Evolutionary conservation across 2,113 vertebrate genomes (phyloP).

Genomic region (Jacana jacana): DNA sequence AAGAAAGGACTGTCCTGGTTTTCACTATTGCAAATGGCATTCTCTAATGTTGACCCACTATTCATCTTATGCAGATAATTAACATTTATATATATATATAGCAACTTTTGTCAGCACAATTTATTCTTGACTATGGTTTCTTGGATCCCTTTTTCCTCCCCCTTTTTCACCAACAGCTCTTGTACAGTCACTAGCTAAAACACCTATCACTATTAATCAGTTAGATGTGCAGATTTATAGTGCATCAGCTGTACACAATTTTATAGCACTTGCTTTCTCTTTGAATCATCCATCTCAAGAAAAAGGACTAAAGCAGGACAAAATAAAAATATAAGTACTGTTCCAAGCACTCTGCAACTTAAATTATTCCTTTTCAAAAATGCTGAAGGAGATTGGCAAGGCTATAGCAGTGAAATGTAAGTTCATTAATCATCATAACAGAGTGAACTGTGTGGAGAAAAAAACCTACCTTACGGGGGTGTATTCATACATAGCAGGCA

Average conservation of each 20-base stretch:
- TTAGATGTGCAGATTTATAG: constrained; percentile 45
- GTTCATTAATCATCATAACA: not conserved
- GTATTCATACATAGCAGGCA: not conserved
- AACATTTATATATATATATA: not conserved
- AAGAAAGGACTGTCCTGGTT: constrained; percentile 3
- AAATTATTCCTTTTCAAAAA: constrained; percentile 35
- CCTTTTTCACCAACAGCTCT: not conserved
- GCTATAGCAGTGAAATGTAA: not conserved
- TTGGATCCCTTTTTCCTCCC: not conserved
- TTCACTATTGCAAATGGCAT: not conserved
- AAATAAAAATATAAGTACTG: constrained; percentile 38
- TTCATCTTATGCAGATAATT: not conserved
- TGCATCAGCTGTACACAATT: not conserved
- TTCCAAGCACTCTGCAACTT: not conserved
- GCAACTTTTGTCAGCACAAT: not conserved
- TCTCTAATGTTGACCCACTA: not conserved
- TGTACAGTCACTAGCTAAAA: not conserved
- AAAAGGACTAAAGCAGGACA: constrained; percentile 8
- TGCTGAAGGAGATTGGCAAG: constrained; percentile 33
- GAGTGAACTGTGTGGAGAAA: not conserved
- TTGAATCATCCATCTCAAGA: constrained; percentile 32
- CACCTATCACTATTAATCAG: constrained; percentile 32
- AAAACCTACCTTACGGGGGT: not conserved
- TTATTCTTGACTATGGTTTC: constrained; percentile 13
- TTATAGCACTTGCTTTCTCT: not conserved